These are phyloP conservation scores for Tinea semifulvella DNA, from an alignment of 2,888 invertebrate species.

Conservation along the genomic window DNA sequence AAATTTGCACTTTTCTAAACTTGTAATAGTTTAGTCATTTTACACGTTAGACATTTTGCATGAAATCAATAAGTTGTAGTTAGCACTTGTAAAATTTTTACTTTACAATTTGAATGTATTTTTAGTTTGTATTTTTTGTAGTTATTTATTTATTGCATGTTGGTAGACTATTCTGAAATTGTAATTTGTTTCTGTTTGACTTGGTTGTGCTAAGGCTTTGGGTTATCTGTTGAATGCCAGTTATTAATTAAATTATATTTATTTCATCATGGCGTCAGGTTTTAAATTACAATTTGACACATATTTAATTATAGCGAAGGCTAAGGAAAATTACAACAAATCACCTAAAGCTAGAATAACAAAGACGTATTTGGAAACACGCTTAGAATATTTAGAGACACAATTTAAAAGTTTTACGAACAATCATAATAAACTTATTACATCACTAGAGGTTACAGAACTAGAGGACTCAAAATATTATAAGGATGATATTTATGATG, in stretches of 20 bases:
- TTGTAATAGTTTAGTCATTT: too few relatives aligned
- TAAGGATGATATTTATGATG: not conserved
- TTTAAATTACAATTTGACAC: not conserved
- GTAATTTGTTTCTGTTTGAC: not conserved
- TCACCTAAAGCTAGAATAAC: constrained; percentile 16
- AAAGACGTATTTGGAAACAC: constrained; percentile 9
- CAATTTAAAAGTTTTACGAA: not conserved
- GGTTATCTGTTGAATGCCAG: not conserved
- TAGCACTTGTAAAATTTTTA: too few relatives aligned
- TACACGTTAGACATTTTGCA: too few relatives aligned
- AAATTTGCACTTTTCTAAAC: too few relatives aligned
- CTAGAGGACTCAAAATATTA: not conserved
- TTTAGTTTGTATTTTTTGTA: too few relatives aligned
- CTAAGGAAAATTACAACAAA: constrained; percentile 15
- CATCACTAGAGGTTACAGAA: not conserved
- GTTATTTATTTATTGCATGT: not conserved
- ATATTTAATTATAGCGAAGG: constrained; percentile 12
- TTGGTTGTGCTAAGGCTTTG: not conserved
- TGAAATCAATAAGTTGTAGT: too few relatives aligned
- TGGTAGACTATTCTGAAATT: not conserved
- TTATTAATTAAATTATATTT: not conserved
- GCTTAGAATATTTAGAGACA: not conserved
- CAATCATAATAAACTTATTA: not conserved
- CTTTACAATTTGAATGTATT: too few relatives aligned
- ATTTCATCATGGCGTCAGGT: not conserved